Evolutionary conservation across 2,797 vertebrate species (phyloP).

Genomic region (Gallinago stenura): DNA sequence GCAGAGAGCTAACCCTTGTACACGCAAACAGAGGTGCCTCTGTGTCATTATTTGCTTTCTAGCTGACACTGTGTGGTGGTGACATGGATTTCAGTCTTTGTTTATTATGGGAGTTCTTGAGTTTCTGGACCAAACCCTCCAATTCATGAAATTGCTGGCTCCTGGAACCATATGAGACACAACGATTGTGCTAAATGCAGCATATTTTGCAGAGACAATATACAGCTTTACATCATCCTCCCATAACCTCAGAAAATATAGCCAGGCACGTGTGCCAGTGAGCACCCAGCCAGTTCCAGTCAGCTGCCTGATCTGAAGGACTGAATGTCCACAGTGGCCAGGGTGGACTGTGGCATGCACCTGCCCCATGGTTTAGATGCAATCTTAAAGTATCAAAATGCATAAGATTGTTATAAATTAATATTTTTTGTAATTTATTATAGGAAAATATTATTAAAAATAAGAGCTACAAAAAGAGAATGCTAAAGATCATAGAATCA

Average conservation of each 20-base stretch:
- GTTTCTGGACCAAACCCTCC: neutral
- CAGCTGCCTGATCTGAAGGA: neutral
- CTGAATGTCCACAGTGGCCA: neutral
- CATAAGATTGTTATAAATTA: neutral
- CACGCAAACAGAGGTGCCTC: fast-evolving
- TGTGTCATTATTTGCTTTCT: neutral
- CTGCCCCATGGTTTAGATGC: neutral
- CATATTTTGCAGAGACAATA: neutral
- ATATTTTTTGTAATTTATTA: neutral
- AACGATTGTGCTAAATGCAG: too few relatives aligned
- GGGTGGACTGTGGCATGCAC: neutral
- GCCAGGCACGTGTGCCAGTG: fast-evolving
- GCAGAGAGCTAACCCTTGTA: neutral
- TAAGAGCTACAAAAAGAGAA: neutral
- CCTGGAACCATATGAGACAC: neutral
- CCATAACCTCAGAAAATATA: neutral
- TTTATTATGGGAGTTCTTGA: neutral
- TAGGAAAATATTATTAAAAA: neutral
- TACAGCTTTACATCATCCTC: neutral
- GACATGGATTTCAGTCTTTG: neutral
- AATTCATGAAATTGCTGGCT: neutral
- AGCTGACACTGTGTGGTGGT: neutral
- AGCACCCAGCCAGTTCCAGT: neutral
- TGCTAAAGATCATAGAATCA: too few relatives aligned
- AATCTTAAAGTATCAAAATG: neutral